Base-by-base conservation (phyloP, 2,113 vertebrate genomes). In the Eclectus roratus region DNA sequence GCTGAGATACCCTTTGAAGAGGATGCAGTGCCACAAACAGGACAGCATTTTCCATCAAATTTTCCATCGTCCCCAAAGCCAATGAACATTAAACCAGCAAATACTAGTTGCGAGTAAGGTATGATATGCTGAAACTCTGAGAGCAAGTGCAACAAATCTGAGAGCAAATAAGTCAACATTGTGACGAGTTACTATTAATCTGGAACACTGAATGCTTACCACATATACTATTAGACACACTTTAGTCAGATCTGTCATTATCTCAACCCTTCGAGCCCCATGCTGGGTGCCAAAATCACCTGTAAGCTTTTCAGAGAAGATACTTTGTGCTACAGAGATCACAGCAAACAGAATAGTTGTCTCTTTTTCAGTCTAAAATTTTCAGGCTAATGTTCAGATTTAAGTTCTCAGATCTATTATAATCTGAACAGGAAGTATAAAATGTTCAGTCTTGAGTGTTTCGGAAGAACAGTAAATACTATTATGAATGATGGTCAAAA, bases 1-100 rank as follows among this genome's bases (percentile, higher is more conserved):
- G 0, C 27, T 49, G n/a, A 60, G 25, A 55, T 56, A 69, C 7
- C 2, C 25, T 86, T 88, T 76, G 43, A 86, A 84, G 21, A 82
- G 9, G 11, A 33, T 19, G 15, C 4, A 55, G 49, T 52, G 20
- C 29, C 49, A 31, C 0, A 0, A 88, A 44, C 29, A 29, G 2
- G 4, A 76, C 6, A 68, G 9, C 13, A 31, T 65, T 88, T 80
- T 80, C 33, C 16, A 50, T 55, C 33, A 35, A 35, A 58, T 58
- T 58, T 58, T 35, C 13, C 21, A 24, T 35, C 13, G 3, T 23
- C 6, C 21, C 33, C 56, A 35, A 24, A 58, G 33, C 33, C 13
- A 58, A 35, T 58, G 23, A 35, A 35, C 13, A 35, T 9, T 35
- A 35, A 24, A 35, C 3, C 56, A 35, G 56, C 9, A 14, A 23